Conservation (phyloP, 2,888 invertebrate genomes). For the Congeria kusceri region DNA sequence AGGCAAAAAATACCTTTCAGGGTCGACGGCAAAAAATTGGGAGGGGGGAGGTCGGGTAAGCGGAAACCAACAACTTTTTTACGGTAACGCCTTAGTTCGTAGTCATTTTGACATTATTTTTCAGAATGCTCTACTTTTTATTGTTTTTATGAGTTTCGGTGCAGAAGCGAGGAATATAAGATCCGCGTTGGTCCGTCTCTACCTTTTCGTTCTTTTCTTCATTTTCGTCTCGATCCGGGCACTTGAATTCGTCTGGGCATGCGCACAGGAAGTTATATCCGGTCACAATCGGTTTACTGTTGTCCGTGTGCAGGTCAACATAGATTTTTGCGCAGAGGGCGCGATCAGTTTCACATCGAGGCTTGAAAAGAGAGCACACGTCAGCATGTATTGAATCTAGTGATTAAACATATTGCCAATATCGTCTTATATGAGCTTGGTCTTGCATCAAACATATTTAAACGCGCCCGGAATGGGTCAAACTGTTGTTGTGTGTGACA, state of each 20-base stretch:
- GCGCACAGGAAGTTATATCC: conserved; percentile 71
- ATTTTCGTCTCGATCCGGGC: conserved; percentile 64
- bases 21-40: no score
- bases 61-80: no score
- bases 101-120: background rate
- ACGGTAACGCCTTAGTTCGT: no score
- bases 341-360: conserved; percentile 34
- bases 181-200: conserved; percentile 49
- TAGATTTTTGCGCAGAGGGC: conserved; percentile 69
- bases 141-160: conserved; percentile 31
- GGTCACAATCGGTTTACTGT: conserved; percentile 8
- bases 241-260: conserved; percentile 68
- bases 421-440: no score
- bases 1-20: background rate
- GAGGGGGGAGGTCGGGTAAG: no score
- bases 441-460: no score
- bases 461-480: no score
- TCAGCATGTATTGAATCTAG: no score
- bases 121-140: background rate
- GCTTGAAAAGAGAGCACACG: conserved; percentile 27
- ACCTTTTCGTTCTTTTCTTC: conserved; percentile 45
- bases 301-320: conserved; percentile 49
- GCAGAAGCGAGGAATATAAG: conserved; percentile 54
- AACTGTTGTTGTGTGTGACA: no score
- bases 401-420: no score